Evolutionary conservation across 2,113 vertebrate species (phyloP).

Genomic region (Xenus cinereus): DNA sequence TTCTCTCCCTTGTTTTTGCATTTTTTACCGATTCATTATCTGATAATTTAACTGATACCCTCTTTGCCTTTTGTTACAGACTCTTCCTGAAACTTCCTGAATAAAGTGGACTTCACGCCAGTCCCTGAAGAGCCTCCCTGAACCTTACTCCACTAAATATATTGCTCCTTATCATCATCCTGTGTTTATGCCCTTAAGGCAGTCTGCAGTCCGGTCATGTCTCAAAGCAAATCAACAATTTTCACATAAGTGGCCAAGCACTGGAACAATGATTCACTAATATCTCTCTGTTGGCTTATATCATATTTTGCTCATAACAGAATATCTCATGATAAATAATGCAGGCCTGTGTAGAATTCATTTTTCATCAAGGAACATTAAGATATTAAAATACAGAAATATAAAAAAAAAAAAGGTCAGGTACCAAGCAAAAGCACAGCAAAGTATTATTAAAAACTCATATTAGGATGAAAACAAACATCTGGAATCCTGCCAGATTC

Average conservation of each 20-base stretch:
- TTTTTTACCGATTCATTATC: slow-evolving; percentile 5
- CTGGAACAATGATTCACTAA: not conserved
- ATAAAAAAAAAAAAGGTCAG: not conserved
- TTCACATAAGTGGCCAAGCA: not conserved
- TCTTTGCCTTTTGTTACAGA: slow-evolving; percentile 23
- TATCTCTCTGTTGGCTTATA: not conserved
- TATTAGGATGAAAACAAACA: not conserved
- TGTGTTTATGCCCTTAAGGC: not conserved
- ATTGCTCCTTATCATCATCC: not conserved
- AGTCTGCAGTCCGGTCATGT: not conserved
- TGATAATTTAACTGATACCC: slow-evolving; percentile 1
- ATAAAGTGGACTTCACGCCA: not conserved
- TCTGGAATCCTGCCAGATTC: not conserved
- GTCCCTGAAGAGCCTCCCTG: not conserved
- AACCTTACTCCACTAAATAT: not conserved
- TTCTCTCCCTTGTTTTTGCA: not conserved
- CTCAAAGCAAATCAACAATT: slow-evolving; percentile 12
- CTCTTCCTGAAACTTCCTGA: not conserved
- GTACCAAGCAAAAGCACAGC: not conserved
- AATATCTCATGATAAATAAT: not conserved
- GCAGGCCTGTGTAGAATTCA: not conserved
- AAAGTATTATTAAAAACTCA: not conserved
- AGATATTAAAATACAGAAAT: not conserved
- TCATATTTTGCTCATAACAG: not conserved
- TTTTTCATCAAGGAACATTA: not conserved